Evolutionary conservation across 2,888 invertebrate species (phyloP).

Genomic region (Drepana falcataria): DNA sequence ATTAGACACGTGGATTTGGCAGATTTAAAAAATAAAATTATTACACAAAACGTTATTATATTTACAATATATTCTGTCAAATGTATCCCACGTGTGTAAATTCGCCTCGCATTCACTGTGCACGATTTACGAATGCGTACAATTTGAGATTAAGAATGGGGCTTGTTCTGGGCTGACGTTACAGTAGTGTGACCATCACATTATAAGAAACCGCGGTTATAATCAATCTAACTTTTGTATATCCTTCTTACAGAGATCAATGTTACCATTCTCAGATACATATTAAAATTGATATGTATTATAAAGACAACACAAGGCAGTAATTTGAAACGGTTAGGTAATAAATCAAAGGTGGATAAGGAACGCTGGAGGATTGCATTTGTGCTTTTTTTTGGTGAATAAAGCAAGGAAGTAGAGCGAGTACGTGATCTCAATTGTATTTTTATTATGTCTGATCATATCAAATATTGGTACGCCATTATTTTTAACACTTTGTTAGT

Average conservation of each 20-base stretch:
- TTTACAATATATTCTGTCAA: conserved; percentile 74
- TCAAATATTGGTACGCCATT: background rate
- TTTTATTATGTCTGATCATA: background rate
- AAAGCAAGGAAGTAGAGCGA: background rate
- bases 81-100: conserved; percentile 61
- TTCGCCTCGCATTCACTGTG: conserved; percentile 64
- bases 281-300: conserved; percentile 65
- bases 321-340: conserved; percentile 21
- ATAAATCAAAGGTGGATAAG: conserved; percentile 4
- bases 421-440: background rate
- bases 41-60: conserved; percentile 69
- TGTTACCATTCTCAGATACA: conserved; percentile 46
- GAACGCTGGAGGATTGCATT: background rate
- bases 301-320: conserved; percentile 34
- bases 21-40: conserved; percentile 68
- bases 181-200: conserved; percentile 45
- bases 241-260: conserved; percentile 51
- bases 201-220: conserved; percentile 22
- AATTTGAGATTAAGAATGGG: conserved; percentile 5
- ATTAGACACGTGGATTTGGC: conserved; percentile 71
- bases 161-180: conserved; percentile 6
- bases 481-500: too few relatives aligned
- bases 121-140: conserved; percentile 26
- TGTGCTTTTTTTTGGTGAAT: background rate
- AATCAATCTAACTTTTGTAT: conserved; percentile 20